Percentiles rank a stretch among this genome's conserved stretches.
Evolutionary conservation across 1,140 invertebrate genomes (phyloP).

Genomic region (Drosophila santomea): DNA sequence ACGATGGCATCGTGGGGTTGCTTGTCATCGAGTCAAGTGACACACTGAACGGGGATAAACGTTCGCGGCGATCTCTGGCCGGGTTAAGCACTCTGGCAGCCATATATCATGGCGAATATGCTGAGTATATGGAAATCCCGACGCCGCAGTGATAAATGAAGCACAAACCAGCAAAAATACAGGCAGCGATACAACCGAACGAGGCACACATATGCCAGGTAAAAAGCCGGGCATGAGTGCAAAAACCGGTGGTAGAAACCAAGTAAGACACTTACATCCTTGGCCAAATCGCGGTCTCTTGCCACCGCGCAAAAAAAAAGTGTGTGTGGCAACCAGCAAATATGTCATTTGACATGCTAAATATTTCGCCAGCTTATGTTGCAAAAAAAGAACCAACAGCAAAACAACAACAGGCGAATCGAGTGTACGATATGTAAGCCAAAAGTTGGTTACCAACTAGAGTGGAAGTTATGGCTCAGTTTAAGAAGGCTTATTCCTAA

Average conservation of each 20-base stretch:
- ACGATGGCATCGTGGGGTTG: conserved; percentile 8
- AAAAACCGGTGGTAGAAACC: conserved; percentile 8
- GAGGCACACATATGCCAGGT: conserved; percentile 45
- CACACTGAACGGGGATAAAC: conserved; percentile 48
- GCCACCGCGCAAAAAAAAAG: conserved; percentile 9
- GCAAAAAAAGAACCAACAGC: conserved; percentile 17
- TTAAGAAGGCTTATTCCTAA: not conserved
- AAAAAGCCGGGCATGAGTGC: not conserved
- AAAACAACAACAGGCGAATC: conserved; percentile 25
- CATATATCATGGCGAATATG: conserved; percentile 78
- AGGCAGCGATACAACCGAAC: conserved; percentile 43
- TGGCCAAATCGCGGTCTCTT: conserved; percentile 36
- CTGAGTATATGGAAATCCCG: conserved; percentile 78
- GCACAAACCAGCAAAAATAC: conserved; percentile 71
- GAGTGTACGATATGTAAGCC: conserved; percentile 33
- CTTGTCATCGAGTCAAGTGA: conserved; percentile 69
- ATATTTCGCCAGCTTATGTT: conserved; percentile 66
- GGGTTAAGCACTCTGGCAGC: conserved; percentile 59
- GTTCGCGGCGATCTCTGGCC: conserved; percentile 48
- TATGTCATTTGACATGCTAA: conserved; percentile 83
- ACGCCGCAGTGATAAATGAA: conserved; percentile 72
- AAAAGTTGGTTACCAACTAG: not conserved
- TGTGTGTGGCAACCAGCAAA: conserved; percentile 47
- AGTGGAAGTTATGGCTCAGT: not conserved
- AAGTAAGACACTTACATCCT: conserved; percentile 53